Evolutionary conservation across 2,797 vertebrate genomes (phyloP).

Genomic region (Gymnodraco acuticeps): DNA sequence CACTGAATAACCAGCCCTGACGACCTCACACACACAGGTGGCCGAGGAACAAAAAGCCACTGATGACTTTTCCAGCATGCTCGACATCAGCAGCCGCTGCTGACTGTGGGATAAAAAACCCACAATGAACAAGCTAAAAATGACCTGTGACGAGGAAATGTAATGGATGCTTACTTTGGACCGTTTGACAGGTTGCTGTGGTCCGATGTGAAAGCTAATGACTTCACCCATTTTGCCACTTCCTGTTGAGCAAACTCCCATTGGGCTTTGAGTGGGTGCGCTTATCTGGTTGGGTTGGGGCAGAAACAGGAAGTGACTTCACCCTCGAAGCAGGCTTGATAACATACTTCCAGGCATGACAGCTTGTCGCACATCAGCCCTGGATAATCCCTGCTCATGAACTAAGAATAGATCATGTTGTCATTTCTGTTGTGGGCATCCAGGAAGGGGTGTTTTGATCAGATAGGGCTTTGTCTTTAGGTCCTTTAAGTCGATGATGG

Average conservation of each 20-base stretch:
- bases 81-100: slow-evolving; percentile 42
- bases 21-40: slow-evolving; percentile 43
- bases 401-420: slow-evolving; percentile 64
- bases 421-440: slow-evolving; percentile 55
- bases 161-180: slow-evolving; percentile 69
- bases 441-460: slow-evolving; percentile 44
- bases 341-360: slow-evolving; percentile 61
- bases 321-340: slow-evolving; percentile 59
- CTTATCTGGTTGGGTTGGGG: slow-evolving; percentile 73
- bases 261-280: slow-evolving; percentile 50
- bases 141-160: slow-evolving; percentile 55
- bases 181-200: slow-evolving; percentile 47
- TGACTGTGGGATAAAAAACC: slow-evolving; percentile 19
- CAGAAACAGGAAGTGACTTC: slow-evolving; percentile 82
- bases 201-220: slow-evolving; percentile 61
- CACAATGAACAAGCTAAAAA: slow-evolving; percentile 42
- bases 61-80: slow-evolving; percentile 63
- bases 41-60: slow-evolving; percentile 38
- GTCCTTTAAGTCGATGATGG: background rate
- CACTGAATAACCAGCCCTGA: slow-evolving; percentile 58
- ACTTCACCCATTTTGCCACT: slow-evolving; percentile 76
- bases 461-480: slow-evolving; percentile 30
- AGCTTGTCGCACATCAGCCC: slow-evolving; percentile 11
- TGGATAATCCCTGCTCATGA: slow-evolving; percentile 48
- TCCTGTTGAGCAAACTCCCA: slow-evolving; percentile 77